phyloP scores from a whole-genome alignment of 2,888 invertebrate species.

The Rutpela maculata region DNA sequence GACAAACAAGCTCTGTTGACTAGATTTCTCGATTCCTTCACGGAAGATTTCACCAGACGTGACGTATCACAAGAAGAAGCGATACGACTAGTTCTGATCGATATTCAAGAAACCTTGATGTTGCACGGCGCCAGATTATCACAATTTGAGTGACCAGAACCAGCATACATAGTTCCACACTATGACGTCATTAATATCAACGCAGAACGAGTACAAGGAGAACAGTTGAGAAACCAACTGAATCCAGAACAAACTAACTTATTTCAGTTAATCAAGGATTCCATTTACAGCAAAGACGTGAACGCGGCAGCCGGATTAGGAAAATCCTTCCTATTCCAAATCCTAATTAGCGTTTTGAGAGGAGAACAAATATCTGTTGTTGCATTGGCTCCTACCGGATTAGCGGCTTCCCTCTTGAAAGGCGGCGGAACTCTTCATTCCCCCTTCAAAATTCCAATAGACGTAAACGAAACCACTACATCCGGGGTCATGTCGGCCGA shows the following conservation, averaged over 20 bases:
- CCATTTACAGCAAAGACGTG: neutral
- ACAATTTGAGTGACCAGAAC: slow-evolving; percentile 7
- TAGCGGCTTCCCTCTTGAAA: slow-evolving; percentile 8
- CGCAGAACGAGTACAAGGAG: neutral
- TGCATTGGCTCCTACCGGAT: neutral
- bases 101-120: neutral
- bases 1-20: neutral
- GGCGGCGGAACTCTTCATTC: slow-evolving; percentile 22
- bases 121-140: neutral
- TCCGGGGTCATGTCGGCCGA: neutral
- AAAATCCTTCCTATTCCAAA: slow-evolving; percentile 17
- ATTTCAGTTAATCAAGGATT: neutral
- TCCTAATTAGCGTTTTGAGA: neutral
- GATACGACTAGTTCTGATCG: neutral
- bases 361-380: neutral
- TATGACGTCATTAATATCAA: neutral
- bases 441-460: neutral
- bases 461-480: neutral
- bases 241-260: neutral
- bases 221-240: neutral
- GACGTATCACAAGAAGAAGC: neutral
- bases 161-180: neutral
- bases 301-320: neutral
- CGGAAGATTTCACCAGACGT: slow-evolving; percentile 3
- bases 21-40: neutral